phyloP scores from a whole-genome alignment of 2,797 vertebrate genomes.

The Enoplosus armatus region DNA sequence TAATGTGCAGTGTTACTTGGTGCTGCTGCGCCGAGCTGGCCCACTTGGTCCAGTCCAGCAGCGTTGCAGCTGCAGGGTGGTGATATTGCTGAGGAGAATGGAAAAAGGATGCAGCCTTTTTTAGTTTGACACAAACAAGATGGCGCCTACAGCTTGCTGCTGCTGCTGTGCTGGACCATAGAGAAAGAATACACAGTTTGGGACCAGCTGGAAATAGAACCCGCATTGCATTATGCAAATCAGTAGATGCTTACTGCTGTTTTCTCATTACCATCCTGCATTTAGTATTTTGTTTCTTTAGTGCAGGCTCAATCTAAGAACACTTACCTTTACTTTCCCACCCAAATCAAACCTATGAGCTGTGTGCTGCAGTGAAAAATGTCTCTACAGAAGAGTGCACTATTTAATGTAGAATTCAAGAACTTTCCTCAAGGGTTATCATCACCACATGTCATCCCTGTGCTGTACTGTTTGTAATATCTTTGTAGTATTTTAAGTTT shows the following conservation, averaged over 20 bases:
- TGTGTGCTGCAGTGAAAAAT: constrained; percentile 41
- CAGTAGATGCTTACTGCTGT: neutral
- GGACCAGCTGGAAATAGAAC: constrained; percentile 32
- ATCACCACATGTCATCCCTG: neutral
- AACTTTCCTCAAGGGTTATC: neutral
- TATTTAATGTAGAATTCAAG: constrained; percentile 7
- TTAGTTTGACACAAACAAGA: constrained; percentile 75
- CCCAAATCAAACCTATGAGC: neutral
- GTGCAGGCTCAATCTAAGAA: neutral
- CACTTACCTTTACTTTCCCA: neutral
- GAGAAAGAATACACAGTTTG: constrained; percentile 26
- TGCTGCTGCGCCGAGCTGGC: constrained; percentile 10
- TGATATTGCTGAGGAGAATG: constrained; percentile 61
- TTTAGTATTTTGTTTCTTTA: neutral
- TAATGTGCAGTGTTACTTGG: neutral
- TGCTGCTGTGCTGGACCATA: constrained; percentile 51
- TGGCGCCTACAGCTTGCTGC: constrained; percentile 71
- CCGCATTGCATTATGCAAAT: neutral
- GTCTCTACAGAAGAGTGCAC: neutral
- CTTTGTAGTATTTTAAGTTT: neutral
- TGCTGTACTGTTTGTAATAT: neutral
- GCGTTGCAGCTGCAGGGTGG: constrained; percentile 37
- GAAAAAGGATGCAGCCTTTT: constrained; percentile 60
- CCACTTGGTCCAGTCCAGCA: constrained; percentile 21
- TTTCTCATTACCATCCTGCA: neutral